These are phyloP conservation scores for Idaea straminata DNA, from an alignment of 2,888 invertebrate species.

Conservation along the genomic window DNA sequence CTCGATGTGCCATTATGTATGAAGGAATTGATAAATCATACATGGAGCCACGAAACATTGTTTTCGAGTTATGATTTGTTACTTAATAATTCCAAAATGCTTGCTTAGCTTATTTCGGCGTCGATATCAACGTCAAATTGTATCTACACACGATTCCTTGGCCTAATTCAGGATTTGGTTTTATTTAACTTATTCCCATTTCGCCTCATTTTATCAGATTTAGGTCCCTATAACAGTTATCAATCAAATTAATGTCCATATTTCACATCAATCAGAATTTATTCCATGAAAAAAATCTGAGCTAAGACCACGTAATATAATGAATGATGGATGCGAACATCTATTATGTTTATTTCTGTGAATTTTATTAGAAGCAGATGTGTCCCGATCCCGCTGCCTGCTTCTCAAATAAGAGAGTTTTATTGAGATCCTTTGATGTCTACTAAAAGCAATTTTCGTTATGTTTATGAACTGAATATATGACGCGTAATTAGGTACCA, in stretches of 20 bases:
- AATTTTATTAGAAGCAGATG: slow-evolving; percentile 67
- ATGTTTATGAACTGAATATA: slow-evolving; percentile 54
- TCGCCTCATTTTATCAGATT: not conserved
- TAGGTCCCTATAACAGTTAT: not conserved
- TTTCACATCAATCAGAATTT: not conserved
- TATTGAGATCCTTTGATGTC: slow-evolving; percentile 68
- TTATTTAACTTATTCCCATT: not conserved
- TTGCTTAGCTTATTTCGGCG: not conserved
- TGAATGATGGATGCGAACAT: slow-evolving; percentile 45
- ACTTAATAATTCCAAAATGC: not conserved
- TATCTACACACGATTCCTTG: too few relatives aligned
- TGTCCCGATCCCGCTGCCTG: slow-evolving; percentile 50
- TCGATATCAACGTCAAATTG: not conserved
- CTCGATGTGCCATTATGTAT: slow-evolving; percentile 40
- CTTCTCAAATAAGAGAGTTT: slow-evolving; percentile 62
- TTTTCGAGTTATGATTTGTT: not conserved
- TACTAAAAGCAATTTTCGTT: slow-evolving; percentile 55
- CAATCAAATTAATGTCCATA: not conserved
- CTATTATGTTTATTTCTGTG: slow-evolving; percentile 52
- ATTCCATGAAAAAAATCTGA: slow-evolving; percentile 1
- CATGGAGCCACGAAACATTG: not conserved
- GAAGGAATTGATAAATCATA: slow-evolving; percentile 30
- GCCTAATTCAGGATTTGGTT: too few relatives aligned
- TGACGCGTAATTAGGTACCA: slow-evolving; percentile 6
- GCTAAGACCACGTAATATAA: slow-evolving; percentile 23